Evolutionary conservation across 2,113 vertebrate genomes (phyloP).

Genomic region (Larimichthys polyactis): DNA sequence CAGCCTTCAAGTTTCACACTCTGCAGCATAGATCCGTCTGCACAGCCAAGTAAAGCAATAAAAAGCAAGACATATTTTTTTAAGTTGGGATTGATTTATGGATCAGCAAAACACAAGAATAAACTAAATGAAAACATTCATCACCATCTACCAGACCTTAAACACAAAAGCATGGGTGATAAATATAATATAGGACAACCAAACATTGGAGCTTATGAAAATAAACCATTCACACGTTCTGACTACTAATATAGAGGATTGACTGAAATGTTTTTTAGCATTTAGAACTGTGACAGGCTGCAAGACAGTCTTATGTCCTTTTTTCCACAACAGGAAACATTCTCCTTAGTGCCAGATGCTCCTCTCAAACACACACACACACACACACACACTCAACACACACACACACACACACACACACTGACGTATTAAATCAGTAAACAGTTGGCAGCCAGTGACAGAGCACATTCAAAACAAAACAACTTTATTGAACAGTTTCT

Average conservation of each 20-base stretch:
- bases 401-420: not conserved
- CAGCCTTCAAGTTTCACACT: not conserved
- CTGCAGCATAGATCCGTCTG: not conserved
- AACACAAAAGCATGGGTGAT: conserved; percentile 1
- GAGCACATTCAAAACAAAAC: conserved; percentile 63
- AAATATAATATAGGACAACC: too few relatives aligned
- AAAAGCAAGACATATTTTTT: too few relatives aligned
- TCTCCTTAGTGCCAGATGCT: conserved; percentile 50
- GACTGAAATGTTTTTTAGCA: conserved; percentile 32
- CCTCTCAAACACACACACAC: not conserved
- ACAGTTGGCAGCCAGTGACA: conserved; percentile 64
- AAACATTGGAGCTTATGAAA: not conserved
- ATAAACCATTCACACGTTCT: not conserved
- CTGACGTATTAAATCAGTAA: conserved; percentile 49
- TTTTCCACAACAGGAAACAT: not conserved
- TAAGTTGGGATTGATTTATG: not conserved
- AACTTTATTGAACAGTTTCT: conserved; percentile 74
- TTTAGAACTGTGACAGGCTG: conserved; percentile 15
- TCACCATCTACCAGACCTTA: not conserved
- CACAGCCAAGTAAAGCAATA: not conserved
- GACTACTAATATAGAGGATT: not conserved
- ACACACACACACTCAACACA: too few relatives aligned
- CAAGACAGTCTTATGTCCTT: conserved; percentile 9
- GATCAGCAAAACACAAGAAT: not conserved
- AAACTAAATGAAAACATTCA: not conserved